Conservation (phyloP, 1,140 invertebrate species). For the Telenomus remus region DNA sequence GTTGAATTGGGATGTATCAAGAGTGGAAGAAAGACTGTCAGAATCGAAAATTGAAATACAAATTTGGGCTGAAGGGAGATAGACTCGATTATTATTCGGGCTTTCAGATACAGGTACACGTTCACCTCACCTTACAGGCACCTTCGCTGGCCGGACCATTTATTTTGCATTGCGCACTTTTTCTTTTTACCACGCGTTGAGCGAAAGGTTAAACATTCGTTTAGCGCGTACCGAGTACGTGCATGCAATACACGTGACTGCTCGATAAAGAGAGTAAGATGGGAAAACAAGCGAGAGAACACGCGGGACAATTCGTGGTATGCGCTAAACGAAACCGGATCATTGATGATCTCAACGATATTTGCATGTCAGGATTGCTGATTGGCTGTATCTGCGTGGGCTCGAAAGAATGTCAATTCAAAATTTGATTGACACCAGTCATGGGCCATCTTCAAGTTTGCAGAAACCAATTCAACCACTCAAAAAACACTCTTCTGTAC, state of each 20-base stretch:
- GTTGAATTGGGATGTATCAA: neutral
- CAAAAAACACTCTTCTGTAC: too few relatives aligned
- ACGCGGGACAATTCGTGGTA: conserved; percentile 37
- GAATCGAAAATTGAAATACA: neutral
- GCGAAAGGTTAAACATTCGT: conserved; percentile 61
- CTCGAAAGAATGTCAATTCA: conserved; percentile 14
- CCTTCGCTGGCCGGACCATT: conserved; percentile 50
- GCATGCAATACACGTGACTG: conserved; percentile 57
- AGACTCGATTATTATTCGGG: conserved; percentile 29
- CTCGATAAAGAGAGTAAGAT: conserved; percentile 47
- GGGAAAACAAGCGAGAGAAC: conserved; percentile 38
- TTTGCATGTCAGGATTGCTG: conserved; percentile 22
- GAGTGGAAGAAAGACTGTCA: neutral
- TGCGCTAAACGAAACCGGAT: conserved; percentile 30
- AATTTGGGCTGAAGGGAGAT: conserved; percentile 20
- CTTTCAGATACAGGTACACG: conserved; percentile 27
- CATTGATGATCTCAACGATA: conserved; percentile 36
- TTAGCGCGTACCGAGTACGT: conserved; percentile 50
- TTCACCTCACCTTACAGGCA: conserved; percentile 38
- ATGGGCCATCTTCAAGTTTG: too few relatives aligned
- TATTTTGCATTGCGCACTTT: conserved; percentile 50
- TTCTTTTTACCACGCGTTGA: conserved; percentile 38
- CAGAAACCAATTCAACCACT: too few relatives aligned
- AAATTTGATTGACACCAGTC: neutral
- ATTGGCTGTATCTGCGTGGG: conserved; percentile 17